These are phyloP conservation scores for Cactoblastis cactorum DNA, from an alignment of 2,888 invertebrate genomes.

Conservation along the genomic window DNA sequence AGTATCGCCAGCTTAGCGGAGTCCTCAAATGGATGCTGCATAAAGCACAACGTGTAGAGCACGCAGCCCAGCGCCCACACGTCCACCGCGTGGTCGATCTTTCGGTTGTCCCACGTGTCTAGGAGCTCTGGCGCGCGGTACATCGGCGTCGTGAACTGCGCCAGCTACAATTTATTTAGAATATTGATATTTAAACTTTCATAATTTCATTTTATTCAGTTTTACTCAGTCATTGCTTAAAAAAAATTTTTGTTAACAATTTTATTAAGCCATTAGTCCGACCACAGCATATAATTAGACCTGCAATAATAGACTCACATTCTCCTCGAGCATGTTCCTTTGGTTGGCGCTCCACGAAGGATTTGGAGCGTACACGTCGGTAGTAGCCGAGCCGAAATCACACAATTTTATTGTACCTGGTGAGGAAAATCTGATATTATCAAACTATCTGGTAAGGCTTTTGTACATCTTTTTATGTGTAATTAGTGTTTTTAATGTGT, in stretches of 20 bases:
- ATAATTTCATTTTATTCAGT: too few species aligned
- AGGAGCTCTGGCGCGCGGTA: slow-evolving; percentile 99
- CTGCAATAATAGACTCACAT: slow-evolving; percentile 84
- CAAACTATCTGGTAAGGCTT: too few species aligned
- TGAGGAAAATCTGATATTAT: slow-evolving; percentile 22
- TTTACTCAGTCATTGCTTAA: too few species aligned
- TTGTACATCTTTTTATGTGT: too few species aligned
- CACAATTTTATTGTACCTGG: slow-evolving; percentile 90
- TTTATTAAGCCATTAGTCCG: too few species aligned
- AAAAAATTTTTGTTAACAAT: too few species aligned
- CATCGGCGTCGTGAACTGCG: slow-evolving; percentile 93
- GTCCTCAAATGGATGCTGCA: slow-evolving; percentile 98
- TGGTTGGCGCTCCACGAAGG: slow-evolving; percentile 95
- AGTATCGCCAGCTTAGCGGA: slow-evolving; percentile 96
- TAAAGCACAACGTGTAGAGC: slow-evolving; percentile 93
- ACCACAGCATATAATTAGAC: too few species aligned
- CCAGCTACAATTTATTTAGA: slow-evolving; percentile 74
- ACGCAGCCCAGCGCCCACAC: slow-evolving; percentile 99
- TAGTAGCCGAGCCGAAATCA: slow-evolving; percentile 98
- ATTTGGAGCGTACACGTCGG: slow-evolving; percentile 89
- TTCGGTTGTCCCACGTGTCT: slow-evolving; percentile 97
- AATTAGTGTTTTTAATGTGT: too few species aligned
- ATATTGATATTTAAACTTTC: neutral
- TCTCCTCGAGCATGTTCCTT: slow-evolving; percentile 94
- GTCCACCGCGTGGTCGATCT: slow-evolving; percentile 94